These are phyloP conservation scores for Raphicerus campestris DNA, from an alignment of 2,113 vertebrate species.

Conservation along the genomic window DNA sequence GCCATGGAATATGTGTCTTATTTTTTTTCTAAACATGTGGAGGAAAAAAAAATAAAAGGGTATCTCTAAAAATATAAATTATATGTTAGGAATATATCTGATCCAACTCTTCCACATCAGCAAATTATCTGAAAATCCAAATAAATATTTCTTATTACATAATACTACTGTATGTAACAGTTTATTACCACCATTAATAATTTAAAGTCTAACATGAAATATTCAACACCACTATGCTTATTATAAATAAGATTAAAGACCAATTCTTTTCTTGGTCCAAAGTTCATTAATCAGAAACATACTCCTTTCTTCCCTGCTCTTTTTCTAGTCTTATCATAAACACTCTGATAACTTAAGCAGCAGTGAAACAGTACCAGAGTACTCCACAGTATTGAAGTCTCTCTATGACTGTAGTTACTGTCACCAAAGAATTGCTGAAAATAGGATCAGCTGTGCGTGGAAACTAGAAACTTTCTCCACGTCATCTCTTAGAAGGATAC, in stretches of 20 bases:
- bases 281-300: conserved; percentile 7
- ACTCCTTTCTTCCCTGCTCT: not conserved
- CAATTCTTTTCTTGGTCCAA: not conserved
- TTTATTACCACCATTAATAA: not conserved
- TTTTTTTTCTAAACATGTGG: not conserved
- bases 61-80: not conserved
- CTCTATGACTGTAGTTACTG: rapidly evolving
- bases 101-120: not conserved
- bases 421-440: rapidly evolving
- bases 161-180: not conserved
- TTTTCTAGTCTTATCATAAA: not conserved
- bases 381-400: rapidly evolving
- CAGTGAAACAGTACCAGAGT: no score
- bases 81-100: not conserved
- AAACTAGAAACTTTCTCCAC: rapidly evolving
- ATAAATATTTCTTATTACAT: not conserved
- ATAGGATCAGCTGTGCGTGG: rapidly evolving
- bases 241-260: conserved; percentile 10
- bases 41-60: not conserved
- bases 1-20: rapidly evolving
- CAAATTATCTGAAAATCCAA: conserved; percentile 11
- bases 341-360: not conserved
- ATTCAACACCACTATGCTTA: not conserved
- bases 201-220: not conserved
- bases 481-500: not conserved